Evolutionary conservation across 2,888 invertebrate genomes (phyloP), one percentile per base, ranked within the genome.

Genomic region (Molorchus minor): DNA sequence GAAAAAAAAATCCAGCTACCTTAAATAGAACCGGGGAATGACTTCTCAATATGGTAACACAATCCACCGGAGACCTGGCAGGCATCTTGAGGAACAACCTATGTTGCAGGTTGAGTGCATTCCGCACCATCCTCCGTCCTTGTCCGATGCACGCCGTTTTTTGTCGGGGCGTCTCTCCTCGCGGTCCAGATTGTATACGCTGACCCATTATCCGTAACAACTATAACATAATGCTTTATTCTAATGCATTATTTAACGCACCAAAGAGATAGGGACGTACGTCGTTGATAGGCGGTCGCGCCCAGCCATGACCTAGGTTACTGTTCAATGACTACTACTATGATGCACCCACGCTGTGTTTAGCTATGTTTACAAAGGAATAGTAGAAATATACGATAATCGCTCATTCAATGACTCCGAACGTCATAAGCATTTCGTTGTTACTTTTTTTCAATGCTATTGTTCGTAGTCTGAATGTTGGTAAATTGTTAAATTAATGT

Each of bases 251-350:
- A 38, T 38, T 38, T 25, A 38, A 38, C 38, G 25, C 38, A 16
- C 17, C 16, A 17, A 16, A 17, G 51, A 30, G 41, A 19, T 29
- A 12, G 17, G 30, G 40, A 52, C 51, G 51, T 52, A 52, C 30
- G 51, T 52, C 51, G 16, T 13, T 15, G 51, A 25, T 52, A 41
- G 41, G 19, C 51, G 44, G 60, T 64, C 65, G 67, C 65, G 65
- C 52, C 65, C 67, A 71, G 69, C 72, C 75, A 64, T 75, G 75
- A 75, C 75, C 75, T 75, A 75, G 73, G 72, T 62, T 69, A 74
- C 72, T 73, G 73, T 75, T 75, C 74, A 74, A 75, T 75, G 75
- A 73, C 73, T 74, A 73, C 73, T 74, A 73, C 72, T 71, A 72
- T 68, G 67, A 70, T 72, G 68, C 73, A 69, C 74, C 74, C 71